Evolutionary conservation across 2,113 vertebrate species (phyloP).

Genomic region (Lethenteron camtschaticum): DNA sequence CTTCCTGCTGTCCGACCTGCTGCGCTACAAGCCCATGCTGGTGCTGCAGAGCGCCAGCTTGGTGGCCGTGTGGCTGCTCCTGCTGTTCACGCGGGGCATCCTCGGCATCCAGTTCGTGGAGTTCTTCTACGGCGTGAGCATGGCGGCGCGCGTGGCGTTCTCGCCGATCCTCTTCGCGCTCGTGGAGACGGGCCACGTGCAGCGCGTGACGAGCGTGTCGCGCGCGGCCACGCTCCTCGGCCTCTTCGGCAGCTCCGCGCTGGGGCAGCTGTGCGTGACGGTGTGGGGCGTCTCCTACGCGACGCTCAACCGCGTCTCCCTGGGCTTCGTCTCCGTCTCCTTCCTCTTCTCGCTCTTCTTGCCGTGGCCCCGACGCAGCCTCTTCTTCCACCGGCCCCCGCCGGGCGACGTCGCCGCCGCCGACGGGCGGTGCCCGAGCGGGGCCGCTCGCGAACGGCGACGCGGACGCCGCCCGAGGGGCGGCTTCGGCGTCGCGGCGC

Average conservation of each 20-base stretch:
- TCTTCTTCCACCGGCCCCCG: constrained; percentile 47
- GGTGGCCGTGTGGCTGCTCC: constrained; percentile 52
- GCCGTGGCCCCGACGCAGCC: constrained; percentile 46
- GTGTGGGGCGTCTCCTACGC: constrained; percentile 18
- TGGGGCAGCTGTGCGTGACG: constrained; percentile 54
- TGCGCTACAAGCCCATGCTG: constrained; percentile 74
- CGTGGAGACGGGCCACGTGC: constrained; percentile 37
- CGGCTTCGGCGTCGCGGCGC: not conserved
- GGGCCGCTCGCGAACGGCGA: not conserved
- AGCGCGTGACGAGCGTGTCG: constrained; percentile 64
- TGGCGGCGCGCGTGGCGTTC: constrained; percentile 77
- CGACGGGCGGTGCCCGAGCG: constrained; percentile 17
- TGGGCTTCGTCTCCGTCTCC: constrained; percentile 48
- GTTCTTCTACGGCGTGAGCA: constrained; percentile 63
- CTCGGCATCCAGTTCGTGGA: constrained; percentile 81
- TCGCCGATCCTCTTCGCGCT: constrained; percentile 93
- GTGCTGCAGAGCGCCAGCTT: constrained; percentile 59
- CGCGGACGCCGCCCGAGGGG: not conserved
- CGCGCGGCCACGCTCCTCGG: constrained; percentile 53
- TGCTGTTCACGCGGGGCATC: constrained; percentile 33
- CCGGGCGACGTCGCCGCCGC: accelerated
- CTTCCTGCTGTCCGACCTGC: constrained; percentile 64
- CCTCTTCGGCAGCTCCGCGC: constrained; percentile 59
- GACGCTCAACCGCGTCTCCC: constrained; percentile 32
- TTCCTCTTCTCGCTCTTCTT: constrained; percentile 45